Evolutionary conservation across 53 echinoderm and acorn worm species (phyloP), one percentile per base, ranked within the genome.

Genomic region (Stichopus horrens): DNA sequence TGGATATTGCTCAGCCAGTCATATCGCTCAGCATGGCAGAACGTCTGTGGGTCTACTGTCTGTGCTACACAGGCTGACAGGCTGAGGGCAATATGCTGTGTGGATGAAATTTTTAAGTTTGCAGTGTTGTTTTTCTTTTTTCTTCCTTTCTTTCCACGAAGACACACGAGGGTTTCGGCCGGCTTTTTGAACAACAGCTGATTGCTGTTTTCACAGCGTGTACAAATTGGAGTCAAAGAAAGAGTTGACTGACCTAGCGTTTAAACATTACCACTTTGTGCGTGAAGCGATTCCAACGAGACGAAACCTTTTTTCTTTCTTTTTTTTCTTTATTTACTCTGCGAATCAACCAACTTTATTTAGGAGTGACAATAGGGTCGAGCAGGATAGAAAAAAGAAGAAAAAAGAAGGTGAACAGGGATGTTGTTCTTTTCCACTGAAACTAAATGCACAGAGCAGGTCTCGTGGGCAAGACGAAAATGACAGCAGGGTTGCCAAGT

Each of bases 241-340:
- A 80, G 80, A 57, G 80, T 80, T 80, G 80, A 80, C 80, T 80
- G 80, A 80, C 80, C 80, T 80, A 80, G 80, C 80, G 80, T 80
- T 80, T 80, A 80, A 56, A 55, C 18, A 78, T 53, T 14, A 78
- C 16, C n/a, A 54, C 57, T 71, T 71, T 71, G 71, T 18, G 71
- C 18, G 55, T 20, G 80, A 18, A 80, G 9, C 16, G 78, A 78
- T 80, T 80, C 57, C 80, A 80, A 21, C 80, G 55, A 9, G 56
- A 57, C 7, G 19, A 71, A 71, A 71, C 71, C 19, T 71, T 16
- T 71, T 18, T 71, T 7, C 7, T 7, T 75, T 56, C n/a, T 71
- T 71, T 71, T 71, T 18, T 71, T 71, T 71, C 5, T 71, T 56
- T 56, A 80, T 80, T 80, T 55, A 80, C 80, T 20, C 53, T 80